A percentile compares a stretch with the other conserved stretches of the same genome.
Evolutionary conservation across 2,113 vertebrate genomes (phyloP).

Genomic region (Salminus brasiliensis): DNA sequence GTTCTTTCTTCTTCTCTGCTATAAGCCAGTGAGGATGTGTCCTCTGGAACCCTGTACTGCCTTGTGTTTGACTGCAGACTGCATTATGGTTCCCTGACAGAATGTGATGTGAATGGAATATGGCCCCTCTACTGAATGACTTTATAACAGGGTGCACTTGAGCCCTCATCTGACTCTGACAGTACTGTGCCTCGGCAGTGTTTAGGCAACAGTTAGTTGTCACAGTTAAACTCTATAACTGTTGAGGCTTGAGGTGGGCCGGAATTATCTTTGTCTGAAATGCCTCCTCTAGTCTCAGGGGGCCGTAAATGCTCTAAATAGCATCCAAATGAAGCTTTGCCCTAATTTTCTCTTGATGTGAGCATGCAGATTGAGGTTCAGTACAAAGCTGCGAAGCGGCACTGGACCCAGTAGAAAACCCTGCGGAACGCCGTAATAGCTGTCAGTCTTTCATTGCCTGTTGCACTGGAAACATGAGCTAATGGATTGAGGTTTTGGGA

Average conservation of each 20-base stretch:
- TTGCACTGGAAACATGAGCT: slow-evolving; percentile 21
- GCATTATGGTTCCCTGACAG: slow-evolving; percentile 58
- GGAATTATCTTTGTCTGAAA: background rate
- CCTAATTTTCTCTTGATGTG: background rate
- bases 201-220: background rate
- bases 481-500: slow-evolving; percentile 42
- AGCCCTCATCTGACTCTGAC: slow-evolving; percentile 51
- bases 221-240: slow-evolving; percentile 5
- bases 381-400: background rate
- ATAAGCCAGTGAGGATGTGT: slow-evolving; percentile 28
- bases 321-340: slow-evolving; percentile 20
- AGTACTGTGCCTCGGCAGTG: background rate
- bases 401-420: slow-evolving; percentile 2
- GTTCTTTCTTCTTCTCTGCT: slow-evolving; percentile 25
- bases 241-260: background rate
- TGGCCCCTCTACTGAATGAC: slow-evolving; percentile 59
- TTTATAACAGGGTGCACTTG: slow-evolving; percentile 57
- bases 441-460: background rate
- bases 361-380: slow-evolving; percentile 21
- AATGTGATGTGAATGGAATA: slow-evolving; percentile 50
- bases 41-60: slow-evolving; percentile 45
- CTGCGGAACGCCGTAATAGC: slow-evolving; percentile 36
- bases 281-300: background rate
- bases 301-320: background rate
- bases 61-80: slow-evolving; percentile 56